These are phyloP conservation scores for Leptinotarsa haldemani DNA, from an alignment of 2,888 invertebrate genomes.

Conservation along the genomic window DNA sequence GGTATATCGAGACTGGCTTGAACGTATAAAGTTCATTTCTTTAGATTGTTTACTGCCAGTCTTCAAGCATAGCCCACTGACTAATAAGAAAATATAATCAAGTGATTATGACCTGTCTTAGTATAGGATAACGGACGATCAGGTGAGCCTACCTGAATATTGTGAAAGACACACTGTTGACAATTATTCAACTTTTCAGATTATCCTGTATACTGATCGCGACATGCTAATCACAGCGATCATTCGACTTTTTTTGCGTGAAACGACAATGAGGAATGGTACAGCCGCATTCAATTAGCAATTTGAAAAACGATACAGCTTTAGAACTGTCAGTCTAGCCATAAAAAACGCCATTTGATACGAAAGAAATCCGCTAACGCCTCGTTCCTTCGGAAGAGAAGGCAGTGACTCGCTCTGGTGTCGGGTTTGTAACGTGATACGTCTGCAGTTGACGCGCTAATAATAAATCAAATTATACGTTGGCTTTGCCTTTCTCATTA, in stretches of 20 bases:
- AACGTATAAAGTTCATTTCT: no score
- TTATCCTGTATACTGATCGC: neutral
- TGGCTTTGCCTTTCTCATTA: conserved; percentile 35
- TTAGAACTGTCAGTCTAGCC: neutral
- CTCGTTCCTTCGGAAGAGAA: conserved; percentile 11
- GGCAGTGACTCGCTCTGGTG: conserved; percentile 17
- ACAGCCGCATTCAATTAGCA: neutral
- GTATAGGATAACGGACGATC: no score
- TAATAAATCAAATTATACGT: conserved; percentile 41
- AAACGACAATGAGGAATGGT: neutral
- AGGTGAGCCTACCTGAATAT: no score
- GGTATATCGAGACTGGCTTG: no score
- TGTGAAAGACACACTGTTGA: no score
- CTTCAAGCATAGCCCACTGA: no score
- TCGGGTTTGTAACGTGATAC: conserved; percentile 36
- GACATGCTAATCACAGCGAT: neutral
- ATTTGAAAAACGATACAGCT: conserved; percentile 1
- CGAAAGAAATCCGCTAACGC: conserved; percentile 15
- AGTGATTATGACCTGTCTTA: no score
- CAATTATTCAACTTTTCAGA: no score
- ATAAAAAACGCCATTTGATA: conserved; percentile 16
- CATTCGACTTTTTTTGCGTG: neutral
- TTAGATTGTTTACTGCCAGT: no score
- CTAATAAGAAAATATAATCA: no score
- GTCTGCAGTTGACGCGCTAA: conserved; percentile 37